Base-by-base conservation (phyloP, 2,113 vertebrate genomes). In the Pseudorasbora parva region DNA sequence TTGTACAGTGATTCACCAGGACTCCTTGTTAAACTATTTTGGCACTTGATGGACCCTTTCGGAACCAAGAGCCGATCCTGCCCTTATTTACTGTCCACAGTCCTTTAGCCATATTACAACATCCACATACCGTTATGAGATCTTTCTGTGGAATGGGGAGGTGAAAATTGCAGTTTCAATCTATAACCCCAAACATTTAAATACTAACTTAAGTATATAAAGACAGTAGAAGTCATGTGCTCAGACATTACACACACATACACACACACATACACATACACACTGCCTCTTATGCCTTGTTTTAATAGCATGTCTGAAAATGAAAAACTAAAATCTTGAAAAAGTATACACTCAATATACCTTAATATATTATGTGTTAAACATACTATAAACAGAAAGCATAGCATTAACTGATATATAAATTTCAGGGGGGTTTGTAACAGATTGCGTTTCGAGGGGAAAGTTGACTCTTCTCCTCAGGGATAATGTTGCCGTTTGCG, bases 281-380 rank as follows among this genome's bases (percentile, higher is more conserved):
- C 88, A 88, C 88, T 88, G 92, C 92, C 92, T 93, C 87, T 91
- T 89, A 88, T 92, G 92, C 91, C 92, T 93, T 93, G 88, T 93
- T 93, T 93, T 93, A 92, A 90, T 92, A 93, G 90, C 91, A 89
- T 92, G 92, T 92, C 91, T 85, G 74, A 90, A 88, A 91, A 90
- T 90, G 86, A 90, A 88, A 37, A 33, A 21, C 64, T 27, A 68
- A 30, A 41, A 37, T 49, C 64, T n/a, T 49, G 19, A 33, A 23
- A 49, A 68, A 47, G 64, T 84, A 81, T 69, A 30, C 75, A 33
- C 83, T 25, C 4, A 33, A 80, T 49, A 54, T 74, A 84, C 90
- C 90, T 91, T 89, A 91, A 90, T 93, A 91, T 93, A 91, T 92
- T 91, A 85, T 90, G 90, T 90, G 86, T 91, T 75, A 78, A 73